Percentiles rank a stretch among this genome's conserved stretches.
Evolutionary conservation across 2,113 vertebrate species (phyloP).

Genomic region (Plectropomus leopardus): DNA sequence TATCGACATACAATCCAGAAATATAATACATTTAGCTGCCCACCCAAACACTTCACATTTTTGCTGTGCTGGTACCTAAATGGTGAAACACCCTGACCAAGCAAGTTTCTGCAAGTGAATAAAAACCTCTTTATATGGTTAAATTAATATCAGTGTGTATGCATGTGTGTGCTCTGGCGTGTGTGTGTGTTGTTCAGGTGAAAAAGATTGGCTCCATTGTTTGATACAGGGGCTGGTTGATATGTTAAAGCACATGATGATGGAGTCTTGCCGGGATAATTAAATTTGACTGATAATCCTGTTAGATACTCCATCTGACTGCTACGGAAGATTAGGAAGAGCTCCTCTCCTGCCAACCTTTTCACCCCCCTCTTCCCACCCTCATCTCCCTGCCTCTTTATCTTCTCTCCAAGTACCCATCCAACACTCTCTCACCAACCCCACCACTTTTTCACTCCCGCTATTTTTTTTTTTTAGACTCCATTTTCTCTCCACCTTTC

Average conservation of each 20-base stretch:
- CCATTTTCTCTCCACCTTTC: slow-evolving; percentile 60
- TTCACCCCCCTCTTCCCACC: slow-evolving; percentile 30
- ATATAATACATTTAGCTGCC: slow-evolving; percentile 73
- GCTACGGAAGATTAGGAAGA: slow-evolving; percentile 73
- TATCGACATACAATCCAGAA: slow-evolving; percentile 70
- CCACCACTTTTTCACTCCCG: slow-evolving; percentile 53
- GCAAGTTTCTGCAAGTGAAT: slow-evolving; percentile 68
- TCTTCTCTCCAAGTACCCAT: slow-evolving; percentile 70
- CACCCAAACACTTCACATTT: slow-evolving; percentile 79
- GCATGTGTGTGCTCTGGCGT: slow-evolving; percentile 6
- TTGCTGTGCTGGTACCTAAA: slow-evolving; percentile 68
- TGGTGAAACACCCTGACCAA: slow-evolving; percentile 69
- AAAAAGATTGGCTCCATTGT: slow-evolving; percentile 65
- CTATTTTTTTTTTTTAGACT: slow-evolving; percentile 55
- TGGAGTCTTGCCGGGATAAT: slow-evolving; percentile 75
- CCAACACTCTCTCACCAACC: slow-evolving; percentile 48
- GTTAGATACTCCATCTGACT: slow-evolving; percentile 78
- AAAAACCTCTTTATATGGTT: slow-evolving; percentile 63
- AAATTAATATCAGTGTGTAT: slow-evolving; percentile 57
- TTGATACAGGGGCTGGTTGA: slow-evolving; percentile 66
- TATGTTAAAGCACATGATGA: slow-evolving; percentile 74
- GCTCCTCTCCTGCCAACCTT: slow-evolving; percentile 71
- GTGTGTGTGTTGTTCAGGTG: slow-evolving; percentile 44
- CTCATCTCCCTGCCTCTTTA: slow-evolving; percentile 56
- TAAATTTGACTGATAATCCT: slow-evolving; percentile 83